phyloP scores from a whole-genome alignment of 2,888 invertebrate genomes.

The Lithophane ornitopus region DNA sequence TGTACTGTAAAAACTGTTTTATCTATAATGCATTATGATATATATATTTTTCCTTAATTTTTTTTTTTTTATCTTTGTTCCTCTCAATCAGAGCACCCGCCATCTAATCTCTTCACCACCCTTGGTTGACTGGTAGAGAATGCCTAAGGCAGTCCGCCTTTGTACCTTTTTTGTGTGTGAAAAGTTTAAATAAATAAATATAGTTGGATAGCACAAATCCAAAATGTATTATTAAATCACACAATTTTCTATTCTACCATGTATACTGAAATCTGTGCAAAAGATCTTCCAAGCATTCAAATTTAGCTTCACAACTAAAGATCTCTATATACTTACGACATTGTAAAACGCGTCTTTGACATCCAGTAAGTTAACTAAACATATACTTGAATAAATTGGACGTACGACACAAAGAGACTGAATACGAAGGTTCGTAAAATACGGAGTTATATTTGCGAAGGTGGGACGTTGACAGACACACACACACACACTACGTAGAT shows the following conservation, averaged over 20 bases:
- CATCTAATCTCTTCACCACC: too few relatives aligned
- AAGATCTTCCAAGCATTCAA: conserved; percentile 36
- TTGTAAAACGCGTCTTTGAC: conserved; percentile 56
- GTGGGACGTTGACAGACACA: conserved; percentile 43
- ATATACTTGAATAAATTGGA: conserved; percentile 66
- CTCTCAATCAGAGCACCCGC: too few relatives aligned
- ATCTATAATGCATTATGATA: too few relatives aligned
- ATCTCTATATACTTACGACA: conserved; percentile 44
- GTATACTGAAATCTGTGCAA: conserved; percentile 14
- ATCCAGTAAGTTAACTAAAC: conserved; percentile 49
- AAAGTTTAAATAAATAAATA: too few relatives aligned
- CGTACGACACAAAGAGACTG: conserved; percentile 54
- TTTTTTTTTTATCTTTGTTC: too few relatives aligned
- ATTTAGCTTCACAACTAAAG: conserved; percentile 44
- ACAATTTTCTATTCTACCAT: conserved; percentile 6
- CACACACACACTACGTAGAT: conserved; percentile 13
- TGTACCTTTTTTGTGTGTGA: too few relatives aligned
- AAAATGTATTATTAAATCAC: background rate
- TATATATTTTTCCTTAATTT: too few relatives aligned
- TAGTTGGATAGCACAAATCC: background rate
- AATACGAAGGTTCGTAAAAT: conserved; percentile 43
- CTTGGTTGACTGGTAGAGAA: too few relatives aligned
- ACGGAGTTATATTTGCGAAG: conserved; percentile 58
- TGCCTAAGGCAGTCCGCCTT: too few relatives aligned
- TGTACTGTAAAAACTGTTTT: too few relatives aligned